phyloP scores from a whole-genome alignment of 2,888 invertebrate species.

The Augiades crinisus region DNA sequence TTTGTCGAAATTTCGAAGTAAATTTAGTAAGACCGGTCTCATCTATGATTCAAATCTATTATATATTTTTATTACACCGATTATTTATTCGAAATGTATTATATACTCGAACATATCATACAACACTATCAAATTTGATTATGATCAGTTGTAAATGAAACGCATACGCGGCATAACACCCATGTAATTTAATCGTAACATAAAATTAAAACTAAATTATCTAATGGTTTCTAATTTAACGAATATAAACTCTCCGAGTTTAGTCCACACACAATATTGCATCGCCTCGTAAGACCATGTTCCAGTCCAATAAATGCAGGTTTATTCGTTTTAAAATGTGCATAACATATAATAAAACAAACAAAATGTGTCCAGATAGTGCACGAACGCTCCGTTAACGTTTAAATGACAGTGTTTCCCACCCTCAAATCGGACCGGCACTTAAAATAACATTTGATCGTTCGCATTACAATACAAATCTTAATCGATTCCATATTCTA shows the following conservation, averaged over 20 bases:
- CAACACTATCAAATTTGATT: background rate
- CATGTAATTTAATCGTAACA: slow-evolving; percentile 3
- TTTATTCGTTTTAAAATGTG: background rate
- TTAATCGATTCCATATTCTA: slow-evolving; percentile 49
- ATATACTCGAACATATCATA: slow-evolving; percentile 1
- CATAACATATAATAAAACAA: slow-evolving; percentile 1
- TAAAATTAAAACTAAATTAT: slow-evolving; percentile 14
- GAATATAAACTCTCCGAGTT: slow-evolving; percentile 14
- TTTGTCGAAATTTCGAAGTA: too few relatives aligned
- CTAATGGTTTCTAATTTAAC: slow-evolving; percentile 18
- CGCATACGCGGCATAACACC: slow-evolving; percentile 9
- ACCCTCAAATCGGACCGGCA: slow-evolving; percentile 1
- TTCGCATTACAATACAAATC: background rate
- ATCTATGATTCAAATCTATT: too few relatives aligned
- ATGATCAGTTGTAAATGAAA: slow-evolving; percentile 6
- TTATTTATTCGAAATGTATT: slow-evolving; percentile 2
- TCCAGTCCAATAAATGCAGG: slow-evolving; percentile 23
- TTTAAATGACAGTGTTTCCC: slow-evolving; percentile 4
- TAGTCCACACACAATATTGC: slow-evolving; percentile 3
- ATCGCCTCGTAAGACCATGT: slow-evolving; percentile 6
- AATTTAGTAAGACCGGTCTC: too few relatives aligned
- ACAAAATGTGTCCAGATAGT: slow-evolving; percentile 3
- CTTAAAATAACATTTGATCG: slow-evolving; percentile 17
- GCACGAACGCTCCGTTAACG: background rate
- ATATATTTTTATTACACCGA: too few relatives aligned